phyloP scores from a whole-genome alignment of 1,140 invertebrate species.

The Aphelenchoides fujianensis region DNA sequence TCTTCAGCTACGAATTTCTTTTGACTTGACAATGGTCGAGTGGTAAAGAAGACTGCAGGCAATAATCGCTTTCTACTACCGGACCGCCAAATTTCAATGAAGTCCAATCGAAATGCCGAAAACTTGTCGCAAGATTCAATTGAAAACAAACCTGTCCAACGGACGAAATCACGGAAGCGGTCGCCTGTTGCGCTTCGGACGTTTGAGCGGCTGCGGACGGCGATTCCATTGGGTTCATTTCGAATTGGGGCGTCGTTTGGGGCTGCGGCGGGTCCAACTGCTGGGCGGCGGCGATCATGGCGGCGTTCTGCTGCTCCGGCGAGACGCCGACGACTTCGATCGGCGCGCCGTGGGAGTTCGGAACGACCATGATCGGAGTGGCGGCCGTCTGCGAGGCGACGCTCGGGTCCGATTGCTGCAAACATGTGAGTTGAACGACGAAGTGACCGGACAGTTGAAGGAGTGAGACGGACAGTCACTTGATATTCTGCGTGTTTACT shows the following conservation, averaged over 20 bases:
- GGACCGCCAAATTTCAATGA: too few relatives aligned
- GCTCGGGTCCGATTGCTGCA: neutral
- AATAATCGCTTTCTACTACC: too few relatives aligned
- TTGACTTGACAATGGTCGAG: too few relatives aligned
- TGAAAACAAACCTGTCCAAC: neutral
- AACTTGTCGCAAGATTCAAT: too few relatives aligned
- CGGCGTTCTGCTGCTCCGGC: neutral
- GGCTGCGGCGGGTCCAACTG: neutral
- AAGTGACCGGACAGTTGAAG: too few relatives aligned
- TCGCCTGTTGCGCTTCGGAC: neutral
- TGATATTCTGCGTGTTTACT: too few relatives aligned
- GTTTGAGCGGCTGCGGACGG: neutral
- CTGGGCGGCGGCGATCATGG: neutral
- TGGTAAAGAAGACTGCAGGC: too few relatives aligned
- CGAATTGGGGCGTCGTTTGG: too few relatives aligned
- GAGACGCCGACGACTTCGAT: neutral
- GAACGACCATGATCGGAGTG: neutral
- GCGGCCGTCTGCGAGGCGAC: neutral
- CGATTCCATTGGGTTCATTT: conserved; percentile 10
- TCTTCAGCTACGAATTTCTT: too few relatives aligned
- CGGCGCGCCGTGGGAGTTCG: neutral
- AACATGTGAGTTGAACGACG: too few relatives aligned
- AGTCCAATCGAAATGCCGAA: too few relatives aligned
- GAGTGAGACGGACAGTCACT: too few relatives aligned
- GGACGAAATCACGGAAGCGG: conserved; percentile 5